Evolutionary conservation across 1,140 invertebrate species (phyloP), one percentile per base, ranked within the genome.

Genomic region (Sitophilus oryzae): DNA sequence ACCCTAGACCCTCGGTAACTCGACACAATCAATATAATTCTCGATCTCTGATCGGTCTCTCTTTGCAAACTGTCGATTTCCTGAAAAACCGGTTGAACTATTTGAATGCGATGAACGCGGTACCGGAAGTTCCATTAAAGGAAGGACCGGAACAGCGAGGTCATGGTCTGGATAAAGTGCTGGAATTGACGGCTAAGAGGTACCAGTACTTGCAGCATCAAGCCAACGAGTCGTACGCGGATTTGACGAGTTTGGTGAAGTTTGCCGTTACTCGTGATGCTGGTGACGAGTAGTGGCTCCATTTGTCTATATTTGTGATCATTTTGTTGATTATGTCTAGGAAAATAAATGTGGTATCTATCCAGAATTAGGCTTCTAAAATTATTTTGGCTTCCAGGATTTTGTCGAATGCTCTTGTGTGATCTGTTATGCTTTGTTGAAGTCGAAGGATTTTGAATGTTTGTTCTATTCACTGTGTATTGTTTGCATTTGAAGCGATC

Each of bases 191-290:
- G 3, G 52, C 58, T 4, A 52, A 58, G 34, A 34, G 52, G 16
- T 58, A 63, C 19, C 49, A 63, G 20, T 52, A 52, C 21, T 35
- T 60, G n/a, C 61, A 60, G 25, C 52, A 53, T 38, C 52, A 63
- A 36, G 52, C 58, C 3, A 52, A 63, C 21, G 54, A 63, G 25
- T 60, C 61, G 2, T 63, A 63, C 23, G 56, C 58, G 1, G 58
- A 63, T 46, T 43, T 63, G 36, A 58, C 55, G 9, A 51, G 45
- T 37, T 58, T 63, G 34, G 40, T 63, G 18, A 60, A 55, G 36
- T 19, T 63, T 14, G 47, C 58, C 23, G 44, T 60, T 10, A 37
- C 2, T 1, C 22, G 45, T 19, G 40, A 55, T 40, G n/a, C n/a
- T 42, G 23, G 44, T 48, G 3, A 30, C 25, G 25, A 30, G 25